Evolutionary conservation across 2,797 vertebrate genomes (phyloP), one percentile per base, ranked within the genome.

Genomic region (Lithobates pipiens): DNA sequence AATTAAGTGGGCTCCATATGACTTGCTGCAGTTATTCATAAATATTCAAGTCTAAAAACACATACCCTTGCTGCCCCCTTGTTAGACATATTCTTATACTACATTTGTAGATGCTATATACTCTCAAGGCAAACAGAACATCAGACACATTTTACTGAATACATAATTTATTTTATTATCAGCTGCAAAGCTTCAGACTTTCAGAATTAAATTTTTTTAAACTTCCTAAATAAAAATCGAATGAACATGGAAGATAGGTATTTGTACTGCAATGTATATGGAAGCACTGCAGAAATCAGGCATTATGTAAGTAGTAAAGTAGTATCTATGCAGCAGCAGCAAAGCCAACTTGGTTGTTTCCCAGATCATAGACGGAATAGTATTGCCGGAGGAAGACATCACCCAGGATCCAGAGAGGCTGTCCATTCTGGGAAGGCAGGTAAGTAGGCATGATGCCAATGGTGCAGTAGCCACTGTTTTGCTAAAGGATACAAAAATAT

Each of bases 321-420:
- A 57, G 4, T 29, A 10, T 75, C 65, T 83, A 87, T 29, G 85
- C 85, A 46, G 71, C 76, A 42, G 74, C 0, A 39, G 88, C 90
- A 61, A 89, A 88, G 23, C 85, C 87, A 63, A 88, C 71, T 61
- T 68, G 80, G 50, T 85, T 85, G 61, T 82, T 90, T 25, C 88
- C 87, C 11, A 44, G 13, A 68, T 88, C 80, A 0, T 80, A 89
- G 44, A 88, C 34, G 18, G 86, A 89, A 46, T 85, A 87, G 70
- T 74, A 90, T 50, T 77, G 32, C 65, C 89, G 85, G 15, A 86
- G 87, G 88, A 90, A 91, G 86, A 89, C 76, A 4, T 90, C 89
- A 39, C 89, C 90, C 74, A 89, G 85, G 57, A 89, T 89, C 88
- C 86, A 88, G 23, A 88, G 83, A 7, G 88, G 87, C 71, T 82